Evolutionary conservation across 1,140 invertebrate species (phyloP), one percentile per base, ranked within the genome.

Genomic region (Pteromalus puparum): DNA sequence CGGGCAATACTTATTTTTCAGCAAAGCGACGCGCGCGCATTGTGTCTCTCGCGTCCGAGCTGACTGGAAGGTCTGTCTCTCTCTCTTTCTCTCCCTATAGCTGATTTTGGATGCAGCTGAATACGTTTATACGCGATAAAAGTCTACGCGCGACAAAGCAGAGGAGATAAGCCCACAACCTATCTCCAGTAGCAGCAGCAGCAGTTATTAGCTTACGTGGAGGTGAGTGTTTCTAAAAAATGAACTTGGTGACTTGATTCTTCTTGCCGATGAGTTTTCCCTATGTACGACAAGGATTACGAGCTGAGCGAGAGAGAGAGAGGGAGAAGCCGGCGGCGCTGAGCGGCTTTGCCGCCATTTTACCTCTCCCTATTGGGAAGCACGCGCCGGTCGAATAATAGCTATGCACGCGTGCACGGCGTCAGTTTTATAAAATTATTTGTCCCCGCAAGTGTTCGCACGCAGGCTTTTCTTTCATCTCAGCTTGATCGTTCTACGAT

Each of bases 291-390:
- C 38, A 42, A 42, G 38, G 38, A 42, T 42, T 42, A 42, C 10
- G 38, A 1, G 7, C 7, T 12, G 53, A 61, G 21, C 21, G 53
- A 21, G 53, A 21, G 53, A 61, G 48, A 53, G 1, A 21, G 48
- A 21, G 18, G 48, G n/a, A 53, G 53, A 61, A n/a, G 53, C 48
- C 48, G 48, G 48, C 48, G 48, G 48, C 48, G 48, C 4, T n/a
- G 67, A 30, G 67, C 28, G 28, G 68, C 61, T 83, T 83, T 83
- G 61, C 75, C 82, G 82, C 82, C 75, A 83, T 83, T 83, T 77
- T 83, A 73, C 65, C 61, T 83, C 34, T 76, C 74, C 68, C 67
- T 6, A 18, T n/a, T 61, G 18, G 18, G 6, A 61, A 61, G 53
- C 72, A 76, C 81, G 81, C 72, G n/a, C 79, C 46, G 48, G 67